Percentiles rank a stretch among this genome's conserved stretches.
phyloP scores from a whole-genome alignment of 2,888 invertebrate species.

The Thyatira batis region DNA sequence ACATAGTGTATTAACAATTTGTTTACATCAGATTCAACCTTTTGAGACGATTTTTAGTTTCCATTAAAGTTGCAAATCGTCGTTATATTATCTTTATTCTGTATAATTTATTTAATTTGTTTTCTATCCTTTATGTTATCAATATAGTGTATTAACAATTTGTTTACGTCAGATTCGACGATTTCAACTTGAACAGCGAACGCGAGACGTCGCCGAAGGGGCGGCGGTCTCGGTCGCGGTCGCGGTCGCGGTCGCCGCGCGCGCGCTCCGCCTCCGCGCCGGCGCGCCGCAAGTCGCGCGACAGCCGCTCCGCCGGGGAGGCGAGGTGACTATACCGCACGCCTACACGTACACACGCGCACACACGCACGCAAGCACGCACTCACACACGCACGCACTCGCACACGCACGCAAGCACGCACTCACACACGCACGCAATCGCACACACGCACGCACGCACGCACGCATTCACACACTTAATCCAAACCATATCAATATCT shows the following conservation, averaged over 20 bases:
- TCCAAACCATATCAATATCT: no score
- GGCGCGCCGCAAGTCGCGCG: slow-evolving; percentile 64
- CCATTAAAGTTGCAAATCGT: no score
- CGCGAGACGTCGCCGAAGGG: slow-evolving; percentile 67
- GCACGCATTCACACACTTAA: no score
- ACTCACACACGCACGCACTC: no score
- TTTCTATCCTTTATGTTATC: not conserved
- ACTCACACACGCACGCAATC: no score
- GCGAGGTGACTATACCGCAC: slow-evolving; percentile 41
- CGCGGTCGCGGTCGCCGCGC: slow-evolving; percentile 52
- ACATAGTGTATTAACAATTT: no score
- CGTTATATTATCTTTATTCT: no score
- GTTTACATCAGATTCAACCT: no score
- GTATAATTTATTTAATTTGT: not conserved
- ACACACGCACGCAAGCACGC: no score
- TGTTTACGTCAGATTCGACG: slow-evolving; percentile 65
- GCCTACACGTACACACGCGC: not conserved
- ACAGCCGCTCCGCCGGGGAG: slow-evolving; percentile 70
- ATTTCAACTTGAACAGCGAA: slow-evolving; percentile 79
- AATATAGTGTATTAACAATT: slow-evolving; percentile 1
- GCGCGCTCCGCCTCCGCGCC: slow-evolving; percentile 36
- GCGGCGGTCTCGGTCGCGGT: slow-evolving; percentile 54
- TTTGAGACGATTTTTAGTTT: no score
- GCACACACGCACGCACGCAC: no score
- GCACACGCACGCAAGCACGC: no score